Evolutionary conservation across 37 sponge, comb jelly and placozoan genomes (phyloP), one percentile per base, ranked within the genome.

Genomic region (Ephydatia muelleri): DNA sequence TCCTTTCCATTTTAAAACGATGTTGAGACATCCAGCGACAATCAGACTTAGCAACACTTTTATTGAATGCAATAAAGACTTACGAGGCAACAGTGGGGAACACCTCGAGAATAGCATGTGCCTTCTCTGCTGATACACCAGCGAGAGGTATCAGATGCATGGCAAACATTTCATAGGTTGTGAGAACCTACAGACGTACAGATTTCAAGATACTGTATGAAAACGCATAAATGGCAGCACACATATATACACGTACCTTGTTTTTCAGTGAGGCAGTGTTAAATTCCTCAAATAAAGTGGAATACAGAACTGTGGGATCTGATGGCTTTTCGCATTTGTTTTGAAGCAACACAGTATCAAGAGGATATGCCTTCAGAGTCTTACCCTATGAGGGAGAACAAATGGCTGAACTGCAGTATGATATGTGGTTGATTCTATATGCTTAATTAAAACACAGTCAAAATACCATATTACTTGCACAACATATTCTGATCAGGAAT

Each of bases 101-200:
- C 22, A 67, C 21, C 11, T 86, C 74, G 32, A 96, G 6, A 23
- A 97, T 85, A 9, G 92, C 90, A 27, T 49, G 86, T 1, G 95
- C 98, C 69, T 88, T 93, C 38, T 91, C 93, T 19, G 83, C 88
- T 48, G 92, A 84, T 13, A 93, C 40, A 9, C 90, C 79, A 35
- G 95, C 89, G 0, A 97, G 66, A 65, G 91, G 90, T 26, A 93
- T 82, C 43, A 97, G 78, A 25, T 93, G 95, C 40, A 86, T 81
- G 19, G 88, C 90, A 82, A 95, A 93, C 92, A 97, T 93, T 71
- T 95, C 98, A 38, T 90, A 78, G 12, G 87, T 85, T 0, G 87
- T 80, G 38, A 91, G 70, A 21, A 77, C 82, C 94, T 93, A 43
- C 12, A 14, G 57, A 1, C 16, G 43, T 11, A 57, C 1, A n/a